Evolutionary conservation across 2,888 invertebrate species (phyloP), one percentile per base, ranked within the genome.

Genomic region (Polydrusus pterygomalis): DNA sequence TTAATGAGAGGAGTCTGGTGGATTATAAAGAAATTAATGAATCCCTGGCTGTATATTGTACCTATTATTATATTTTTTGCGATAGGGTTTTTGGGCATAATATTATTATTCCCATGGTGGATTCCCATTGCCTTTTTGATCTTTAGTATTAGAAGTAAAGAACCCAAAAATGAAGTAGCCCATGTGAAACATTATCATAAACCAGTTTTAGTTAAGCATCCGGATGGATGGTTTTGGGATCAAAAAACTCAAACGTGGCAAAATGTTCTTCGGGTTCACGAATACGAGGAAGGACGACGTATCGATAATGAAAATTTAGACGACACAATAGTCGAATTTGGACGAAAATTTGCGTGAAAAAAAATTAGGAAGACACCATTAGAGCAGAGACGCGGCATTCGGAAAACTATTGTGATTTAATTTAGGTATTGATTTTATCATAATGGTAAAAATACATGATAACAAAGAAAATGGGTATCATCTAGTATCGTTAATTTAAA

Each of bases 31-130:
- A 82, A 83, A 40, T 79, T 86, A 6, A 80, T 78, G 51, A 86
- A 86, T 77, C 93, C 69, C 80, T 93, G 81, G 85, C 91, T 65
- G 11, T 86, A 85, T 74, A 87, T 93, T 58, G 90, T 93, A 0
- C 94, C 94, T 0, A 85, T 93, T 60, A 90, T 90, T 0, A 87
- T 93, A 65, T 86, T 93, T 47, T 89, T 93, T 63, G 90, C 91
- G 0, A 90, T 92, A 0, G 89, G 91, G 0, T 90, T 93, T 13
- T 90, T 92, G 0, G 84, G 92, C 15, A 89, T 91, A 0, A 89
- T 92, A 0, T 88, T 92, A 56, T 86, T 93, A 77, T 90, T 93
- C 71, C 93, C 93, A 0, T 93, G 90, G 90, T 89, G 91, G 79
- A 87, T 92, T 75, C 91, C 93, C 0, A 88, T 87, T 2, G 82